Percentiles rank a stretch among this genome's conserved stretches.
Evolutionary conservation across 2,113 vertebrate genomes (phyloP).

Genomic region (Protobothrops flavoviridis): DNA sequence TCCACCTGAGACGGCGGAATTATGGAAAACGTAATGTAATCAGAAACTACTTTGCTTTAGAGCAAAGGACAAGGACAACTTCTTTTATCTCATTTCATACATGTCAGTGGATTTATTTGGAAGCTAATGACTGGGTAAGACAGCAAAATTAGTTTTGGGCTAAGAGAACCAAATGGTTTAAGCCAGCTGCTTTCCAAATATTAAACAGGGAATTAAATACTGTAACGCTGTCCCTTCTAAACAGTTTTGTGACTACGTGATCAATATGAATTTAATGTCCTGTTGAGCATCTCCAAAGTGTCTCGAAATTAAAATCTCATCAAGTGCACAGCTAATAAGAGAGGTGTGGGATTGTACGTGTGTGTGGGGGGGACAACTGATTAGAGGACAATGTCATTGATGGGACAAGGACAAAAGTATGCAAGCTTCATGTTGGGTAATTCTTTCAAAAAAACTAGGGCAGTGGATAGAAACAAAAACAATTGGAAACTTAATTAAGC

Average conservation of each 20-base stretch:
- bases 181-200: not conserved
- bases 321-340: conserved; percentile 22
- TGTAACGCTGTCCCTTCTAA: not conserved
- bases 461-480: not conserved
- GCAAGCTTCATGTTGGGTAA: not conserved
- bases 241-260: not conserved
- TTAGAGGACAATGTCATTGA: not conserved
- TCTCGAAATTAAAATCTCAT: conserved; percentile 1
- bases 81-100: not conserved
- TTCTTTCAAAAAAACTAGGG: not conserved
- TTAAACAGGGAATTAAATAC: not conserved
- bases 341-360: not conserved
- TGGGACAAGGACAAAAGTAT: conserved; percentile 8
- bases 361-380: not conserved
- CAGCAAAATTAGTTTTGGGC: not conserved
- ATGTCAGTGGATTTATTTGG: not conserved
- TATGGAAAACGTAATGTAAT: not conserved
- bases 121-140: not conserved
- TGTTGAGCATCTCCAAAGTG: not conserved
- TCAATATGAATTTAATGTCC: conserved; percentile 8
- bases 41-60: not conserved
- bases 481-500: conserved; percentile 18
- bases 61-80: not conserved
- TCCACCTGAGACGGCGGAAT: not conserved
- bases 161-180: not conserved